Evolutionary conservation across 1,140 invertebrate species (phyloP), one percentile per base, ranked within the genome.

Genomic region (Micrasema minimum): DNA sequence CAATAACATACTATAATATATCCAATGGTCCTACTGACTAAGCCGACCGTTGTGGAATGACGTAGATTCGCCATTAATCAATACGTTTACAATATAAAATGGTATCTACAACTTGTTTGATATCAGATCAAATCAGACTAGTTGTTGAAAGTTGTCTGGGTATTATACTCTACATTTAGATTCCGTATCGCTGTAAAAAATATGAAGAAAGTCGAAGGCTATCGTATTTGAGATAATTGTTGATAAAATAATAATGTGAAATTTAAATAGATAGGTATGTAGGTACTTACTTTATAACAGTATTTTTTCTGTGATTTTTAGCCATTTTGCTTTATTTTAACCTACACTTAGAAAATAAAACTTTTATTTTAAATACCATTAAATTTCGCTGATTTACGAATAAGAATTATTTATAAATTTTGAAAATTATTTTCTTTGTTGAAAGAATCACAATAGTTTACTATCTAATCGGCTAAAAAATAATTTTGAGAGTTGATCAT

Each of bases 11-110:
- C n/a, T n/a, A n/a, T n/a, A n/a, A n/a, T n/a, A n/a, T n/a, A n/a
- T n/a, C n/a, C n/a, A n/a, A n/a, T n/a, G n/a, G n/a, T n/a, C n/a
- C 18, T 51, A 51, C 26, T 57, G 53, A 57, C 37, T 23, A 57
- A 57, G 37, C 53, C 53, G 14, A 37, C 53, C 26, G 22, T 35
- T 57, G 14, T 12, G n/a, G 53, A 57, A 57, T 57, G 53, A 57
- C 37, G 53, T 18, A 23, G 53, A 57, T 57, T 37, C 23, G 0
- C 23, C 53, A 57, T 57, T 37, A 57, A 57, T 57, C 53, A 57
- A 57, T 57, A 57, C n/a, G 26, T 57, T 37, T 35, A 57, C 23
- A 57, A 57, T 57, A 37, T 57, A n/a, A 57, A 57, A 57, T 57
- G n/a, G 53, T 57, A 57, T 31, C 53, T 57, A 57, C 37, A 57